phyloP scores from a whole-genome alignment of 2,888 invertebrate genomes.

The Luperina nickerlii region DNA sequence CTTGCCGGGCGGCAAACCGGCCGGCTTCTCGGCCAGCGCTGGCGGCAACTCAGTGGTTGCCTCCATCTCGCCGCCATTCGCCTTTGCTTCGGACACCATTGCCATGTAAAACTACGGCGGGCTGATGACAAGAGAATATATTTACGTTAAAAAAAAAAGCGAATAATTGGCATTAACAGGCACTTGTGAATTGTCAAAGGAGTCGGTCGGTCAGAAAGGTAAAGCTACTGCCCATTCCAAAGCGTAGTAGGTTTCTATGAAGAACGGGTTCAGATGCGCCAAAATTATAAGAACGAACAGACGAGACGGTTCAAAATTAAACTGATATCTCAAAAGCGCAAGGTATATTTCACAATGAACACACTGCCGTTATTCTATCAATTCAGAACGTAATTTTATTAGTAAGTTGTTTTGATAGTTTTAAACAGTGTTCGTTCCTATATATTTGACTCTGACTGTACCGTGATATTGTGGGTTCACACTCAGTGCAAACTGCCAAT shows the following conservation, averaged over 20 bases:
- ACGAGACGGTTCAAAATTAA: neutral
- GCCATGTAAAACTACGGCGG: constrained; percentile 77
- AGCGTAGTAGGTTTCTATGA: neutral
- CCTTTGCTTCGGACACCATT: constrained; percentile 86
- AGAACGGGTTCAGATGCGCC: neutral
- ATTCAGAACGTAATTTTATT: neutral
- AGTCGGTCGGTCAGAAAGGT: neutral
- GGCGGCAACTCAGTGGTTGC: constrained; percentile 80
- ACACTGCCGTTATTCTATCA: neutral
- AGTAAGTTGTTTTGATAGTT: neutral
- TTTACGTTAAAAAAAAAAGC: neutral
- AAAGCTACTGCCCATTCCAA: neutral
- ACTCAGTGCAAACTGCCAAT: neutral
- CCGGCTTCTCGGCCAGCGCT: constrained; percentile 86
- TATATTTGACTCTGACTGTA: too few relatives aligned
- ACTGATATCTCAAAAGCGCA: neutral
- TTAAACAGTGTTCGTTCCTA: neutral
- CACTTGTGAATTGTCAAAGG: neutral
- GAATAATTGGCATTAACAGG: neutral
- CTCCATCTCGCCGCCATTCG: constrained; percentile 84
- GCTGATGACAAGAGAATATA: constrained; percentile 56
- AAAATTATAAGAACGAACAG: neutral
- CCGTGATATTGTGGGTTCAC: neutral
- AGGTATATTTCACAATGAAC: neutral
- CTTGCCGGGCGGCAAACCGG: constrained; percentile 91